Evolutionary conservation across 2,113 vertebrate species (phyloP), one percentile per base, ranked within the genome.

Genomic region (Oncorhynchus masou): DNA sequence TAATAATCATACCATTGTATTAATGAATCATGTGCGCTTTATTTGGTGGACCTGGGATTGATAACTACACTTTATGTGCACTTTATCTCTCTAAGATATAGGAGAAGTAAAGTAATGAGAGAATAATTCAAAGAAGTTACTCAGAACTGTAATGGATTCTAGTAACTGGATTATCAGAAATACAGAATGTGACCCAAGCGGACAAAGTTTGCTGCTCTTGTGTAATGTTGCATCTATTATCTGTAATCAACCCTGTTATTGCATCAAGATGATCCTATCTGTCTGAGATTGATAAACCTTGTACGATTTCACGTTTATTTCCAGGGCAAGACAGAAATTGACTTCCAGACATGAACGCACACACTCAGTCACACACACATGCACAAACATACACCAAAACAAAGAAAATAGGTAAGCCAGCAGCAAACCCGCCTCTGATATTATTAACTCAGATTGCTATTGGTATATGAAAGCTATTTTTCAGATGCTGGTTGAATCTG

Each of bases 1-100:
- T 76, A 79, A 88, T 85, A 83, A 83, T 65, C 85, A 54, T 54
- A 5, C 15, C 51, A 16, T 85, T 87, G 82, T 85, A 76, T 89
- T 86, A 88, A 86, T 87, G 86, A 90, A 80, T 67, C 73, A 74
- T 70, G 64, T 66, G 79, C 78, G 77, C 77, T n/a, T 69, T 71
- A 80, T 84, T 88, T 83, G 70, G 77, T 84, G 60, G 85, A 79
- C 15, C 51, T 54, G 16, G 16, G 89, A 87, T 65, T 88, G 88
- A 45, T 45, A 84, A 85, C 83, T 88, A 90, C 87, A 81, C 81
- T 84, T 3, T 4, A 54, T 85, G 75, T 77, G 76, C 77, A 22
- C 75, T 81, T 89, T 88, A 88, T 84, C 86, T 88, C 89, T 87
- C 80, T 78, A 78, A 64, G 59, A 81, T 31, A 45, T 45, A 45